Conservation (phyloP, 2,888 invertebrate genomes). For the Drosophila anomalipes region DNA sequence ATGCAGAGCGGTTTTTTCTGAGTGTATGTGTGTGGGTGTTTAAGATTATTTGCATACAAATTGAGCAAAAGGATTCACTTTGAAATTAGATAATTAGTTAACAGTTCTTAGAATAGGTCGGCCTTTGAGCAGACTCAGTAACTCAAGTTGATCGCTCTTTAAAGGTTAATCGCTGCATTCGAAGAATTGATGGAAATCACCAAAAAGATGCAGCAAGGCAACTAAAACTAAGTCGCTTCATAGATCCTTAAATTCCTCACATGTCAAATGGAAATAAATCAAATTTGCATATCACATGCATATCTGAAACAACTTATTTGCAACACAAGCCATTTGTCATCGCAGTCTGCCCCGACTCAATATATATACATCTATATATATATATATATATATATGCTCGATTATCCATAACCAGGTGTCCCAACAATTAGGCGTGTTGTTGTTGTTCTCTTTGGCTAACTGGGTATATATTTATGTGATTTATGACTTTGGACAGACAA, state of each 20-base stretch:
- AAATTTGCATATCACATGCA: conserved; percentile 3
- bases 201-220: not conserved
- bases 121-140: not conserved
- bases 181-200: not conserved
- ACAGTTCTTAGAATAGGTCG: not conserved
- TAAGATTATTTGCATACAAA: not conserved
- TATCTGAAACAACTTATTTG: conserved; percentile 19
- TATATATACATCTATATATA: not conserved
- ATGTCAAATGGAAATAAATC: not conserved
- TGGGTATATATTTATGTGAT: conserved; percentile 58
- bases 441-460: conserved; percentile 61
- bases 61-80: not conserved
- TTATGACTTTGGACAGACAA: conserved; percentile 59
- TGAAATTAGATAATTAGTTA: not conserved
- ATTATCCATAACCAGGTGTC: conserved; percentile 48
- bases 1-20: not conserved
- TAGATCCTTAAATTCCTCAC: not conserved
- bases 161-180: not conserved
- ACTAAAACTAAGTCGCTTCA: not conserved
- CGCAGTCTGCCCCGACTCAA: not conserved
- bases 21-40: not conserved
- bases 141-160: not conserved
- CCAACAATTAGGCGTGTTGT: conserved; percentile 33
- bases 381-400: not conserved
- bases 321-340: conserved; percentile 31